A percentile compares a stretch with the other conserved stretches of the same genome.
phyloP scores from a whole-genome alignment of 2,888 invertebrate species.

The Epinotia brunnichana region DNA sequence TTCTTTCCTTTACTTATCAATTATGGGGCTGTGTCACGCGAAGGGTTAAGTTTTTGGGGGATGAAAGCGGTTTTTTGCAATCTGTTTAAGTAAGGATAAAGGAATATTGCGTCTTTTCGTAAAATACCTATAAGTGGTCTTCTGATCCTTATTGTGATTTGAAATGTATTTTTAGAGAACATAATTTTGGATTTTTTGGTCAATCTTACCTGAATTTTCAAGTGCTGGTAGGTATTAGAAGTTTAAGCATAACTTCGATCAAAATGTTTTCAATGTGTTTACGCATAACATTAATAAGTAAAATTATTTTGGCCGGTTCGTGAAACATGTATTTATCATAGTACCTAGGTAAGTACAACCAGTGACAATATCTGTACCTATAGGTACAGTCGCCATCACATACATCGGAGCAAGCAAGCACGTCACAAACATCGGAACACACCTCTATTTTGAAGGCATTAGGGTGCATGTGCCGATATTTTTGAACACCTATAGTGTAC shows the following conservation, averaged over 20 bases:
- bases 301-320: no score
- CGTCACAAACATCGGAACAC: no score
- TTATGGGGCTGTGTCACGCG: conserved; percentile 80
- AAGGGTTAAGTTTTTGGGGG: conserved; percentile 52
- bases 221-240: no score
- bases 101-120: not conserved
- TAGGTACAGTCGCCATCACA: no score
- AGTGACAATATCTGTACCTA: not conserved
- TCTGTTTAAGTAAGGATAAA: conserved; percentile 32
- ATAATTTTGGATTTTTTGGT: no score
- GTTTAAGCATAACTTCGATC: not conserved
- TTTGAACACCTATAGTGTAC: no score
- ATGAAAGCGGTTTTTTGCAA: conserved; percentile 31
- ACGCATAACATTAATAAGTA: no score
- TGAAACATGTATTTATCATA: no score
- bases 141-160: not conserved
- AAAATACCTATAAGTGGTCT: not conserved
- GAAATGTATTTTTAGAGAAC: not conserved
- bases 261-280: not conserved
- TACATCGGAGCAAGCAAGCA: no score
- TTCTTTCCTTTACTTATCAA: conserved; percentile 85
- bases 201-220: no score
- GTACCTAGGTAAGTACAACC: not conserved
- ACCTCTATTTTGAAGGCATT: no score
- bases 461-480: no score